Evolutionary conservation across 2,113 vertebrate species (phyloP), one percentile per base, ranked within the genome.

Genomic region (Oreotrochilus melanogaster): DNA sequence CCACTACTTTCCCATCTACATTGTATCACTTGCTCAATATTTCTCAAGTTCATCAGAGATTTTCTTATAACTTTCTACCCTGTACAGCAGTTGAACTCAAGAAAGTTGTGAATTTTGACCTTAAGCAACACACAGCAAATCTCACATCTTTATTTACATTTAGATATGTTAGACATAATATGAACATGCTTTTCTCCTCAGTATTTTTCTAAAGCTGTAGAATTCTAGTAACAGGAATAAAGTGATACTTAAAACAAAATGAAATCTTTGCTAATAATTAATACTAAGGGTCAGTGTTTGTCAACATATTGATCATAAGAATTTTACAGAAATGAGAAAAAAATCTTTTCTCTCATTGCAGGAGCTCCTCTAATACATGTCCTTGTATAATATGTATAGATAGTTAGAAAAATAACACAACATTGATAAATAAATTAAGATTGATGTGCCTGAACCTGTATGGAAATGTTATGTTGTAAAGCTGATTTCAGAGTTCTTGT

Each of bases 171-270:
- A 53, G 11, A 57, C 21, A 24, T 47, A 60, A 33, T 37, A 53
- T 9, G 18, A 19, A 3, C 31, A 5, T 7, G 1, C 0, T n/a
- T 57, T 69, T 69, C 56, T 39, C 6, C 23, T 30, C 8, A 33
- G 22, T 43, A 18, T 18, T 89, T 43, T 87, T 81, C 39, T 64
- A 39, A 43, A 71, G 39, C 57, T 48, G 16, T 56, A 24, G 35
- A 48, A 64, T 81, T 60, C 56, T 23, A 8, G 5, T 66, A 54
- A 13, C 8, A 74, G n/a, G 43, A 57, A 1, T 85, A 60, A 83
- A 16, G 5, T 82, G 22, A 6, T 61, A 31, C 24, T 65, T 71
- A 50, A 73, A 62, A 78, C 22, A n/a, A 66, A 66, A 35, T 8
- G 19, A 65, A 76, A 35, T 24, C 10, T 47, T 75, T 2, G 1